phyloP scores from a whole-genome alignment of 2,113 vertebrate genomes.

The Sterna hirundo region DNA sequence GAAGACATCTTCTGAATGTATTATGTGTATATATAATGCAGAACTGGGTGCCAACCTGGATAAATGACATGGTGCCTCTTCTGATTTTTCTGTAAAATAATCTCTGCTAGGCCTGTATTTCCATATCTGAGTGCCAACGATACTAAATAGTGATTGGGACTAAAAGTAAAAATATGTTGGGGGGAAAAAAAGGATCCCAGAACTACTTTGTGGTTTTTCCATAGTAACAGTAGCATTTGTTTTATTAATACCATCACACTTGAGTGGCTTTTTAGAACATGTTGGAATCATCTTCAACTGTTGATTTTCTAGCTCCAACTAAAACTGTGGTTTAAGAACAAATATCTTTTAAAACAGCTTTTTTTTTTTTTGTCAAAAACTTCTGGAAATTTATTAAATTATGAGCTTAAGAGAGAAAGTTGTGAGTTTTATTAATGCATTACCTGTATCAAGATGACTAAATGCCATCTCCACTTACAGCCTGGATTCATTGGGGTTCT shows the following conservation, averaged over 20 bases:
- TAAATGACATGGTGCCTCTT: not conserved
- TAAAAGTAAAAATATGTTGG: not conserved
- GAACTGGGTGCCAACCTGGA: not conserved
- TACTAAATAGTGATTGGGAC: not conserved
- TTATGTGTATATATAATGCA: not conserved
- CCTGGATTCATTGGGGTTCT: not conserved
- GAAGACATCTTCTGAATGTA: not conserved
- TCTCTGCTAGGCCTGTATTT: not conserved
- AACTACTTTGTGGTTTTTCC: not conserved
- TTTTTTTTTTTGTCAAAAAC: not conserved
- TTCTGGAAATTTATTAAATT: not conserved
- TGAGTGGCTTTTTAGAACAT: not conserved
- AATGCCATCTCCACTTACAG: not conserved
- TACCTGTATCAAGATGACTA: not conserved
- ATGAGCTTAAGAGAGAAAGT: not conserved
- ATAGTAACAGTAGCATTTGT: not conserved
- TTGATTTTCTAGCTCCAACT: not conserved
- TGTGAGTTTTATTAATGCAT: not conserved
- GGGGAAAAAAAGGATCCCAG: not conserved
- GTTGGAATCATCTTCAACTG: not conserved
- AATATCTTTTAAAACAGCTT: not conserved
- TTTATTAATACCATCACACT: not conserved
- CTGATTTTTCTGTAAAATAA: not conserved
- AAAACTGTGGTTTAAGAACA: not conserved
- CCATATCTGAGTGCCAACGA: not conserved